These are phyloP conservation scores for pig (Sus scrofa) DNA, from an alignment of 2,113 vertebrate genomes.

Conservation along the genomic window T2T-Sscrofa CM000812.6:194818001-194818500, in stretches of 20 bases:
- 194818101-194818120: neutral
- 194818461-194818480: neutral
- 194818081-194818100: no score
- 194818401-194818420: neutral
- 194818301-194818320: neutral
- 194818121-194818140: neutral
- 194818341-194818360: neutral
- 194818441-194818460: neutral
- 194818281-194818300: neutral
- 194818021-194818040: no score
- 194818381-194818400: conserved; percentile 7
- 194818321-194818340: conserved; percentile 1
- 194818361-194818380: conserved; percentile 52
- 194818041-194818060: no score
- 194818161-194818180: neutral
- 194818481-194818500: neutral
- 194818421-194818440: conserved; percentile 52
- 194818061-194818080: neutral
- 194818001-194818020: no score
- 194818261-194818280: neutral
- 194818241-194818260: neutral
- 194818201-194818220: neutral
- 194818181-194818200: neutral
- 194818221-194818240: neutral
- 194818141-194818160: neutral